Conservation (phyloP, 2,888 invertebrate genomes). For the Drosophila limbata region DNA sequence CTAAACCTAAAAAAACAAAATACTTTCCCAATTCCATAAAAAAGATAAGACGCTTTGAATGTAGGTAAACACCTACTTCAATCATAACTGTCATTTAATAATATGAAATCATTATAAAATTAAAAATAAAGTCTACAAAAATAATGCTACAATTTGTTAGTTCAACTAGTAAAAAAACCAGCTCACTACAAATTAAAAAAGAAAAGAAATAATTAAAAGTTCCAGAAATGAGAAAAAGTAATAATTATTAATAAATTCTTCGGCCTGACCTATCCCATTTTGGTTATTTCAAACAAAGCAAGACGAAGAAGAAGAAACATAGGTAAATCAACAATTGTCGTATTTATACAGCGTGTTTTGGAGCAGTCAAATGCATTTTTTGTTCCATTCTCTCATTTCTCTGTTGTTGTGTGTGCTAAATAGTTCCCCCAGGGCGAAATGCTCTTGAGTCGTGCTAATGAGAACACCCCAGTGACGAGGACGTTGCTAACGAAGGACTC, state of each 20-base stretch:
- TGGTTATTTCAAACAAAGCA: slow-evolving; percentile 10
- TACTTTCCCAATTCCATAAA: too few relatives aligned
- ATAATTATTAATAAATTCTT: background rate
- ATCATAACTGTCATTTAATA: background rate
- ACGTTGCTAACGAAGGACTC: slow-evolving; percentile 52
- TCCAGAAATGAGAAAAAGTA: background rate
- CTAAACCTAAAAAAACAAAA: too few relatives aligned
- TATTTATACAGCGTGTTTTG: slow-evolving; percentile 46
- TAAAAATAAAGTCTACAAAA: background rate
- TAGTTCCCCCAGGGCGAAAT: slow-evolving; percentile 82
- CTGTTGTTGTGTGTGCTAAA: slow-evolving; percentile 74
- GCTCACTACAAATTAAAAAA: too few relatives aligned
- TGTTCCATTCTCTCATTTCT: slow-evolving; percentile 16
- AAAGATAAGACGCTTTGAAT: too few relatives aligned
- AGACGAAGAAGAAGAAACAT: background rate
- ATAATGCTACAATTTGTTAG: background rate
- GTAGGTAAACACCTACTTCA: background rate
- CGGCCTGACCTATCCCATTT: slow-evolving; percentile 27
- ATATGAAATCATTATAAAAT: background rate
- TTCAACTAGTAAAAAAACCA: slow-evolving; percentile 1
- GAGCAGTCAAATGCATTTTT: slow-evolving; percentile 62
- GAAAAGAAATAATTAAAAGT: background rate
- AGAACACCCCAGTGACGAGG: slow-evolving; percentile 70
- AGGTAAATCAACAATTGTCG: slow-evolving; percentile 46
- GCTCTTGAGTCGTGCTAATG: slow-evolving; percentile 83